Evolutionary conservation across 2,888 invertebrate genomes (phyloP).

Genomic region (Tipula unca): DNA sequence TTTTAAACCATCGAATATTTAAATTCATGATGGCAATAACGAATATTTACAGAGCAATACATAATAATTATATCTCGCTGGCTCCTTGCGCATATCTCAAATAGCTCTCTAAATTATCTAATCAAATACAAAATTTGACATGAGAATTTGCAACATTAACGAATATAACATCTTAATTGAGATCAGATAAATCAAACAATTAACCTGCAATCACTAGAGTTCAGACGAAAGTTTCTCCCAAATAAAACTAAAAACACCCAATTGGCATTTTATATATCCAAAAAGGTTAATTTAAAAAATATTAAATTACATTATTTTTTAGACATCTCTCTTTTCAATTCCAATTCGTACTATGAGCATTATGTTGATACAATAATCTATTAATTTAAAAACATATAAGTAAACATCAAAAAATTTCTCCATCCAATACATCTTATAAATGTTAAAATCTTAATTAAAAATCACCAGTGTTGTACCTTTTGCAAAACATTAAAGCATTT

Average conservation of each 20-base stretch:
- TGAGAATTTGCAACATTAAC: neutral
- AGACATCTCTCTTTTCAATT: neutral
- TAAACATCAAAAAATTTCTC: neutral
- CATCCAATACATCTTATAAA: neutral
- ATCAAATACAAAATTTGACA: neutral
- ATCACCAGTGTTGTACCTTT: neutral
- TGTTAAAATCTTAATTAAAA: slow-evolving; percentile 8
- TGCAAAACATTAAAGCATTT: neutral
- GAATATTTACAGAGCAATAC: too few relatives aligned
- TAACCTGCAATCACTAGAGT: neutral
- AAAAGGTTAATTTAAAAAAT: neutral
- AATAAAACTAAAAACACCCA: neutral
- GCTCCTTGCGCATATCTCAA: neutral
- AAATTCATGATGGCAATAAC: too few relatives aligned
- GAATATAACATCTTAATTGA: neutral
- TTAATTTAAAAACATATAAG: neutral
- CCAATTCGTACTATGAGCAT: neutral
- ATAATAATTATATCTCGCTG: neutral
- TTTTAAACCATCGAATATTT: too few relatives aligned
- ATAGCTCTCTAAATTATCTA: neutral
- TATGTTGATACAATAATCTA: neutral
- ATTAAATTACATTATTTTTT: neutral
- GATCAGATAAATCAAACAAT: neutral
- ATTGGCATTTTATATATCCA: neutral
- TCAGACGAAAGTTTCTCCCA: neutral